phyloP scores from a whole-genome alignment of 2,797 vertebrate species.

The Chelon auratus region DNA sequence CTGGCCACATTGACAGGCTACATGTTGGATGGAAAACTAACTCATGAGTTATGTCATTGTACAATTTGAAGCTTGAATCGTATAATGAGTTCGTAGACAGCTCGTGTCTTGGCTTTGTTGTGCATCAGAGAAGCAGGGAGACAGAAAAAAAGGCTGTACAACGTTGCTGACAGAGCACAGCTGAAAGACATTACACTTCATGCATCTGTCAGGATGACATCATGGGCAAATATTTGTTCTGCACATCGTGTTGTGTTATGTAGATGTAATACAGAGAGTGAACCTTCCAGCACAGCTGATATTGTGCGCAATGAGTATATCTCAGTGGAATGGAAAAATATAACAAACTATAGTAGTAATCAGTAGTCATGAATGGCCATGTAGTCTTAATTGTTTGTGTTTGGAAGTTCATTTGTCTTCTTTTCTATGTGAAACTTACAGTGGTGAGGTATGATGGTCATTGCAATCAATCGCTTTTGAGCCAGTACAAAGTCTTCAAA shows the following conservation, averaged over 20 bases:
- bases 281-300: constrained; percentile 56
- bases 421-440: too few species aligned
- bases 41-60: too few species aligned
- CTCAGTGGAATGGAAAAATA: constrained; percentile 11
- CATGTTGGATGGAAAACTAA: too few species aligned
- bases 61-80: neutral
- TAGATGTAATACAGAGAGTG: constrained; percentile 26
- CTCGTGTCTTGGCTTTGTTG: constrained; percentile 16
- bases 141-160: constrained; percentile 22
- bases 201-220: constrained; percentile 39
- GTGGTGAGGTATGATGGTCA: too few species aligned
- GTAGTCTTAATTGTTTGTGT: too few species aligned
- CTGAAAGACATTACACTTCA: constrained; percentile 53
- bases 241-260: constrained; percentile 11
- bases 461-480: too few species aligned
- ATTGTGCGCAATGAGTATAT: constrained; percentile 28
- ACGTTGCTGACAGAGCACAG: constrained; percentile 27
- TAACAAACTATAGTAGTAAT: neutral
- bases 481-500: too few species aligned
- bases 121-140: neutral
- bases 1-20: too few species aligned
- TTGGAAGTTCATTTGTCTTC: too few species aligned
- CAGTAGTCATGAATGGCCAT: neutral
- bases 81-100: neutral
- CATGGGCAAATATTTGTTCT: constrained; percentile 45